Percentiles rank a stretch among this genome's conserved stretches.
Evolutionary conservation across 2,888 invertebrate genomes (phyloP).

Genomic region (Nematopogon swammerdamellus): DNA sequence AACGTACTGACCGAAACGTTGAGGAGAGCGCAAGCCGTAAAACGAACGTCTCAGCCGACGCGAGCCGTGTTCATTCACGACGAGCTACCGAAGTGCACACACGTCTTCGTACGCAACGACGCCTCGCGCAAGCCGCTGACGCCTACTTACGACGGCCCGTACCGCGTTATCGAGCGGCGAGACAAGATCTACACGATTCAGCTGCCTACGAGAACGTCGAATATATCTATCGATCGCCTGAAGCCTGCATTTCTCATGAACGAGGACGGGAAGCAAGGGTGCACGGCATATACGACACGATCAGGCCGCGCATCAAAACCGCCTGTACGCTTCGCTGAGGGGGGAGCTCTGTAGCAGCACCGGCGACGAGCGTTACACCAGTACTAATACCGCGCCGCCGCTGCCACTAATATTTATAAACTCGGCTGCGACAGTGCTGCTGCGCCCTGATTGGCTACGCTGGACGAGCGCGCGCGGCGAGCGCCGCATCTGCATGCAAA

Average conservation of each 20-base stretch:
- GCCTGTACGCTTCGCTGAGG: background rate
- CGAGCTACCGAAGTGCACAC: slow-evolving; percentile 8
- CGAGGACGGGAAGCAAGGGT: background rate
- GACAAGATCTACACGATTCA: slow-evolving; percentile 9
- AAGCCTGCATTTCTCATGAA: slow-evolving; percentile 12
- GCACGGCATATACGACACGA: background rate
- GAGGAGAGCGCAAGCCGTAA: too few species aligned
- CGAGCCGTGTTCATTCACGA: slow-evolving; percentile 3
- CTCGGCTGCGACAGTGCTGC: too few species aligned
- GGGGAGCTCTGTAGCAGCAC: too few species aligned
- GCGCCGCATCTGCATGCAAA: too few species aligned
- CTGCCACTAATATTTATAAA: too few species aligned
- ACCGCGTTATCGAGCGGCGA: slow-evolving; percentile 8
- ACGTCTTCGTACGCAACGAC: slow-evolving; percentile 16
- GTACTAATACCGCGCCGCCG: too few species aligned
- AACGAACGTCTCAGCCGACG: background rate
- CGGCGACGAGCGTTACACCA: too few species aligned
- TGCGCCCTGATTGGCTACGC: too few species aligned
- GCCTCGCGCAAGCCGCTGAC: slow-evolving; percentile 12
- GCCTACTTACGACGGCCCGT: slow-evolving; percentile 14
- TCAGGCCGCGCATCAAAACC: background rate
- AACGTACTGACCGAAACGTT: too few species aligned
- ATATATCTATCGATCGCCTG: slow-evolving; percentile 12
- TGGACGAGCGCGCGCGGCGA: too few species aligned
- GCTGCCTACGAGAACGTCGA: slow-evolving; percentile 6